A percentile compares a stretch with the other conserved stretches of the same genome.
These are phyloP conservation scores for Leptodactylus fallax DNA, from an alignment of 2,797 vertebrate genomes.

Conservation along the genomic window DNA sequence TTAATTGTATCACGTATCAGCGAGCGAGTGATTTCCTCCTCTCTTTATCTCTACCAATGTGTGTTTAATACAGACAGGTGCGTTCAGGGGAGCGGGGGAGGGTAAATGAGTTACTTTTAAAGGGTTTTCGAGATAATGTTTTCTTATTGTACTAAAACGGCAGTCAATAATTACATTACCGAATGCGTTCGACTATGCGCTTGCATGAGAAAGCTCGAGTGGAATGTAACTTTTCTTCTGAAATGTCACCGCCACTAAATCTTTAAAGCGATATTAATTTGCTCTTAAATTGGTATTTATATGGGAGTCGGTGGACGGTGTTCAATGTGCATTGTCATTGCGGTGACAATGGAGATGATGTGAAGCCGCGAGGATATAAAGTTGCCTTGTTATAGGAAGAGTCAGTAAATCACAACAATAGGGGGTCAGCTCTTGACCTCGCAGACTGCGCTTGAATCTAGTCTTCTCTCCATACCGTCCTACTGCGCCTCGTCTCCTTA, in stretches of 20 bases:
- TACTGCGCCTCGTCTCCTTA: no score
- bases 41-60: conserved; percentile 33
- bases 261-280: conserved; percentile 3
- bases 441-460: no score
- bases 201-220: background rate
- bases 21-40: background rate
- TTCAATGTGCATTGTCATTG: background rate
- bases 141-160: background rate
- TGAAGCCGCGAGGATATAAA: background rate
- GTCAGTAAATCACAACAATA: background rate
- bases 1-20: conserved; percentile 33
- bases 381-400: background rate
- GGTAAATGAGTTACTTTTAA: conserved; percentile 25
- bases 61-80: conserved; percentile 30
- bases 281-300: background rate
- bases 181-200: no score
- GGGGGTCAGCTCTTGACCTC: background rate
- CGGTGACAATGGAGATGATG: background rate
- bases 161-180: conserved; percentile 44
- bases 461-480: no score
- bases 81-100: background rate
- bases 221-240: conserved; percentile 17
- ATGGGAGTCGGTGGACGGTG: background rate
- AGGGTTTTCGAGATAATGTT: background rate
- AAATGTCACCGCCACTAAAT: no score